Base-by-base conservation (phyloP, 2,113 vertebrate species). In the Leucoraja erinaceus region DNA sequence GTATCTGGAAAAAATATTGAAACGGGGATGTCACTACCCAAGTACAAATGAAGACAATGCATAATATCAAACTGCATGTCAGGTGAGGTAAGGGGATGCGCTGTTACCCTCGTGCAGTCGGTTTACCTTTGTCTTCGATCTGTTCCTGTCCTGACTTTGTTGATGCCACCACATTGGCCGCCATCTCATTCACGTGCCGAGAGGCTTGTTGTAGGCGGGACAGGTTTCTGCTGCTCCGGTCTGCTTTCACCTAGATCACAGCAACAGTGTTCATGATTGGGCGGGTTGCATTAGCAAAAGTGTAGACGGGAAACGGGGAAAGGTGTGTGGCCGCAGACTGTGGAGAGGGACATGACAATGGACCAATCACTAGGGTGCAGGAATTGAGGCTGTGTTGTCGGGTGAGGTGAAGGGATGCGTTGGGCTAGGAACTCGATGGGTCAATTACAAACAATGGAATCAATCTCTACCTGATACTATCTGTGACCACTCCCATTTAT, bases 81-180 rank as follows among this genome's bases (percentile, higher is more conserved):
- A n/a, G n/a, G n/a, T n/a, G n/a, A n/a, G n/a, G n/a, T n/a, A n/a
- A n/a, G n/a, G n/a, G n/a, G n/a, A n/a, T n/a, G n/a, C n/a, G n/a
- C n/a, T 72, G 63, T 47, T 31, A 47, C 38, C 16, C 33, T 25
- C n/a, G 31, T 31, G 28, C 22, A 63, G 0, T 25, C 22, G 0
- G 8, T 95, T 94, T 61, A 96, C 98, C 97, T 96, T 97, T 98
- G 1, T 99, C 98, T 93, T 99, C 98, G 0, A 99, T 97, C 94
- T 99, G 96, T 70, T 98, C 98, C 94, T 97, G 98, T 8, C 99
- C 99, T 0, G 97, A 98, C 94, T 96, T 97, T 47, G 98, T 98
- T 14, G 99, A 99, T 33, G 96, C 99, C 94, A 99, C 97, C 54
- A 99, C 98, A 0, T 96, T 98, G 70, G 98, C 98, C 0, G 98